Conservation (phyloP, 2,797 vertebrate species). For the Psittacula derbiana region DNA sequence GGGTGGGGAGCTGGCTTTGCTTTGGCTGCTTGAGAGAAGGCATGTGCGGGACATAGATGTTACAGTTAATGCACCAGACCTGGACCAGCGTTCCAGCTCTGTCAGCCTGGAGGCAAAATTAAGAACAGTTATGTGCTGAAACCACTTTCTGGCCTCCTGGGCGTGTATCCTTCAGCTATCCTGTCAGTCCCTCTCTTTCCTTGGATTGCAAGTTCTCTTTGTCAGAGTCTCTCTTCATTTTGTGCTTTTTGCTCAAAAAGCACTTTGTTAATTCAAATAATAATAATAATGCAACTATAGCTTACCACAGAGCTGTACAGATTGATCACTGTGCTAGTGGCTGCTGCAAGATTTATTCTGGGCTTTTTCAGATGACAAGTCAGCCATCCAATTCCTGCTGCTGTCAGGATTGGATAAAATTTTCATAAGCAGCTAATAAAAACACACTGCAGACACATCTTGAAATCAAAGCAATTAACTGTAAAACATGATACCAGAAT, state of each 20-base stretch:
- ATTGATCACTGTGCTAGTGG: accelerated
- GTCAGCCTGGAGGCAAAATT: neutral
- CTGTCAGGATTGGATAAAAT: neutral
- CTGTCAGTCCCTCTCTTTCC: neutral
- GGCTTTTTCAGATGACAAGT: neutral
- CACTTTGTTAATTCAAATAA: neutral
- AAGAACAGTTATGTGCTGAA: neutral
- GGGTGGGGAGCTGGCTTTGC: neutral
- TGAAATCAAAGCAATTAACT: neutral
- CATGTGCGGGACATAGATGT: neutral
- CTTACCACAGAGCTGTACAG: neutral
- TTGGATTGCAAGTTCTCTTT: neutral
- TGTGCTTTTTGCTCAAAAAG: neutral
- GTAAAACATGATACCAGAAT: neutral
- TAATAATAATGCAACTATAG: neutral
- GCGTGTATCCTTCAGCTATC: neutral
- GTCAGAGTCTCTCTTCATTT: neutral
- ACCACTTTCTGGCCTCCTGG: neutral
- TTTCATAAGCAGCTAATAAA: neutral
- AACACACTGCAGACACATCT: neutral
- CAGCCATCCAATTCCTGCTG: neutral
- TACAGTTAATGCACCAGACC: neutral
- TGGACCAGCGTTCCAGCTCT: neutral
- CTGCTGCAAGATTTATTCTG: neutral
- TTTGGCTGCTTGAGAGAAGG: neutral